A percentile compares a stretch with the other conserved stretches of the same genome.
phyloP scores from a whole-genome alignment of 2,797 vertebrate genomes.

The Lophius americanus region DNA sequence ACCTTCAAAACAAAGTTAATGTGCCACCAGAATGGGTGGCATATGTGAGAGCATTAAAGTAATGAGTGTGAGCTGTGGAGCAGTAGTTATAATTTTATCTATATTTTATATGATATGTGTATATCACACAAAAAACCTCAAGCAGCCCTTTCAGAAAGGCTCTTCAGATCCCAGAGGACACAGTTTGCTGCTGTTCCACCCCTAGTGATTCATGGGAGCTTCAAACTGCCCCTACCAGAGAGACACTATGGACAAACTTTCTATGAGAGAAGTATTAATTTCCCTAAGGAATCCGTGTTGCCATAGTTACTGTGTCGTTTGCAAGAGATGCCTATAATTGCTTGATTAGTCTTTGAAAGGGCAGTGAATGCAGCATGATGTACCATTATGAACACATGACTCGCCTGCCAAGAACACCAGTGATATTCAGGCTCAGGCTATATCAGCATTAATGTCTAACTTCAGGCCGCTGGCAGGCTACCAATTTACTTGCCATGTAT shows the following conservation, averaged over 20 bases:
- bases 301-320: conserved; percentile 52
- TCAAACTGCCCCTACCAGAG: conserved; percentile 50
- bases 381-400: conserved; percentile 69
- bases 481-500: conserved; percentile 72
- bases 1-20: too few relatives aligned
- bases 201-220: conserved; percentile 63
- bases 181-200: conserved; percentile 29
- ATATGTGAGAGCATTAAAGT: too few relatives aligned
- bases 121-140: too few relatives aligned
- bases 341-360: conserved; percentile 73
- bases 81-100: too few relatives aligned
- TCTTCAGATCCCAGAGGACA: conserved; percentile 34
- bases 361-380: conserved; percentile 61
- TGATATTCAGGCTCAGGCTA: conserved; percentile 45
- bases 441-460: conserved; percentile 56
- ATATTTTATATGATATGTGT: too few relatives aligned
- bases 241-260: conserved; percentile 48
- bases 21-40: too few relatives aligned
- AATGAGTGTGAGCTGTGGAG: too few relatives aligned
- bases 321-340: conserved; percentile 64
- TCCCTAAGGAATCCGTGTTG: conserved; percentile 56
- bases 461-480: conserved; percentile 65
- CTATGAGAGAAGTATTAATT: conserved; percentile 68
- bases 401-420: conserved; percentile 64
- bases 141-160: too few relatives aligned